These are phyloP conservation scores for Uloborus diversus DNA, from an alignment of 1,140 invertebrate species.

Conservation along the genomic window DNA sequence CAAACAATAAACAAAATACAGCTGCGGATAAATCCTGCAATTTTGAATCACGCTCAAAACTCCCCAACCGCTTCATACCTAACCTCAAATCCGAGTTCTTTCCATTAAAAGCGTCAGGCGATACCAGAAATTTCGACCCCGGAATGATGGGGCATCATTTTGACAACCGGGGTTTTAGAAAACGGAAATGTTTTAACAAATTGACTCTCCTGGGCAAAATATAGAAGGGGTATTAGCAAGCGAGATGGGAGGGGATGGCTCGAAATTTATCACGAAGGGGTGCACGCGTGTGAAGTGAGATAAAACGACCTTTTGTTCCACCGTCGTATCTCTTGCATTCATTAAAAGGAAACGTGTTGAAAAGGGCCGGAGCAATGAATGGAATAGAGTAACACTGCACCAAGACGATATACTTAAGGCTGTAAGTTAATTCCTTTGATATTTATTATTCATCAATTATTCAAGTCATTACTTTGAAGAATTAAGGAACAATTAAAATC, in stretches of 20 bases:
- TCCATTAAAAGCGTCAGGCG: too few species aligned
- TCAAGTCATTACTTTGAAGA: too few species aligned
- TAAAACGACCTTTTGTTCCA: not conserved
- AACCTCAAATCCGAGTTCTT: too few species aligned
- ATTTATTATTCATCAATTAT: too few species aligned
- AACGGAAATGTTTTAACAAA: slow-evolving; percentile 46
- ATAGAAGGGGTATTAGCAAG: not conserved
- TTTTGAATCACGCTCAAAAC: too few species aligned
- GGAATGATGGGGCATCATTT: slow-evolving; percentile 19
- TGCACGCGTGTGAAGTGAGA: slow-evolving; percentile 1
- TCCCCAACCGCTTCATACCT: too few species aligned
- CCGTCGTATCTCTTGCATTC: not conserved
- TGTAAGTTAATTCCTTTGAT: too few species aligned
- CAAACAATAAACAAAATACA: too few species aligned
- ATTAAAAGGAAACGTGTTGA: not conserved
- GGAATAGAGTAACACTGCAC: not conserved
- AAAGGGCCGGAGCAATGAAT: slow-evolving; percentile 4
- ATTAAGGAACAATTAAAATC: too few species aligned
- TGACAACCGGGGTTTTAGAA: slow-evolving; percentile 16
- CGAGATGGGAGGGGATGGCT: not conserved
- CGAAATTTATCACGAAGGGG: not conserved
- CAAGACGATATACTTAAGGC: too few species aligned
- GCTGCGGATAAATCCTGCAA: too few species aligned
- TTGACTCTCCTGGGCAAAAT: slow-evolving; percentile 22
- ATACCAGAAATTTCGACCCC: too few species aligned